Conservation (phyloP, 2,888 invertebrate genomes). For the Fabriciana adippe region DNA sequence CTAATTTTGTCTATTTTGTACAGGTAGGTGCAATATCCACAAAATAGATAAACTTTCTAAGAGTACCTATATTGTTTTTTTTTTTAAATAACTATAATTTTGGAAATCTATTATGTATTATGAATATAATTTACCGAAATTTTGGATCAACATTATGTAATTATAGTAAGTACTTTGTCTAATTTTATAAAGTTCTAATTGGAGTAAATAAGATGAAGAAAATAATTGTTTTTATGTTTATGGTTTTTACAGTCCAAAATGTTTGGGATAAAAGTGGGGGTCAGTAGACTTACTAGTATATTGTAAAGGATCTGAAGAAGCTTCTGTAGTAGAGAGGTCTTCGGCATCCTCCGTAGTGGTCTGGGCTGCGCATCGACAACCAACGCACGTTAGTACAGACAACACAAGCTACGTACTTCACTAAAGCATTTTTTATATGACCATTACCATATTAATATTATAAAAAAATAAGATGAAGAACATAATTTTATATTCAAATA, state of each 20-base stretch:
- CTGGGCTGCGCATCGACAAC: slow-evolving; percentile 56
- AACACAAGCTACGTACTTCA: slow-evolving; percentile 38
- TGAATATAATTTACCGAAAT: no score
- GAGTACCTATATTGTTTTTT: no score
- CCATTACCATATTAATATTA: slow-evolving; percentile 1
- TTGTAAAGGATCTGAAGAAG: slow-evolving; percentile 40
- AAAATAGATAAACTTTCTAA: no score
- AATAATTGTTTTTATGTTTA: neutral
- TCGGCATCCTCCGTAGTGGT: slow-evolving; percentile 52
- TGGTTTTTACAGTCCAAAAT: neutral
- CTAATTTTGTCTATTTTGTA: no score
- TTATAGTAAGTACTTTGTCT: no score
- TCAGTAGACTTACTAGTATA: slow-evolving; percentile 39
- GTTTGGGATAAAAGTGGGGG: slow-evolving; percentile 4
- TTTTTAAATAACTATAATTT: no score
- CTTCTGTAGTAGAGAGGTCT: slow-evolving; percentile 54
- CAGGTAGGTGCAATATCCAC: no score
- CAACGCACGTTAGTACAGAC: slow-evolving; percentile 62
- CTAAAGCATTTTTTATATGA: slow-evolving; percentile 18
- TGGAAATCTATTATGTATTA: no score
- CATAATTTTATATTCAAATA: no score
- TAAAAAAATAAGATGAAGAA: neutral
- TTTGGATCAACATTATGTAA: no score
- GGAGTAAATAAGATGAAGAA: no score
- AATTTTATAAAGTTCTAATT: no score